phyloP scores from a whole-genome alignment of 2,888 invertebrate species.

The Sarcophaga subvicina region DNA sequence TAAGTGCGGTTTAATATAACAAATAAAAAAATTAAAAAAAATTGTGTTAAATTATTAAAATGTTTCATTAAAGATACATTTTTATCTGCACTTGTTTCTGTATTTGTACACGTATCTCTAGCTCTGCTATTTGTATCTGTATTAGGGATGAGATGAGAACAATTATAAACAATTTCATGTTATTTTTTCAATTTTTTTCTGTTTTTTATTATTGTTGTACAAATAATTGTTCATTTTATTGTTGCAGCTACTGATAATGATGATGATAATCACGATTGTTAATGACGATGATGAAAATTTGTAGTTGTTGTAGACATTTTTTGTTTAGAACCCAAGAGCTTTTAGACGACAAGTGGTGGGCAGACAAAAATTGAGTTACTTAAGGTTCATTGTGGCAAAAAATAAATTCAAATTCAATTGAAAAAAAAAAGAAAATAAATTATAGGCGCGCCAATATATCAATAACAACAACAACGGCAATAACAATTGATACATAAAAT shows the following conservation, averaged over 20 bases:
- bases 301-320: neutral
- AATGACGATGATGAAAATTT: no score
- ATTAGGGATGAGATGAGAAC: conserved; percentile 22
- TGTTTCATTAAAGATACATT: conserved; percentile 20
- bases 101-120: conserved; percentile 25
- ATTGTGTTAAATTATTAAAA: conserved; percentile 49
- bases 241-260: conserved; percentile 7
- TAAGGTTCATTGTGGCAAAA: neutral
- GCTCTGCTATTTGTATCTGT: neutral
- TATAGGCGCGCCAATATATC: conserved; percentile 49
- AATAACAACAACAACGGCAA: conserved; percentile 9
- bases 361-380: neutral
- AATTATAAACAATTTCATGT: conserved; percentile 21
- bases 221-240: conserved; percentile 30
- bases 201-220: neutral
- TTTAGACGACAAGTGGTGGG: conserved; percentile 3
- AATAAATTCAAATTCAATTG: neutral
- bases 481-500: conserved; percentile 50
- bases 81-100: neutral
- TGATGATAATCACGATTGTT: neutral
- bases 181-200: neutral
- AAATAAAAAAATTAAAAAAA: conserved; percentile 10
- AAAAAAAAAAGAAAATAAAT: neutral
- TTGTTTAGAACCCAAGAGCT: neutral
- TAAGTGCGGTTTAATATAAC: conserved; percentile 16